A percentile compares a stretch with the other conserved stretches of the same genome.
phyloP scores from a whole-genome alignment of 2,888 invertebrate genomes.

The Hololepta plana region DNA sequence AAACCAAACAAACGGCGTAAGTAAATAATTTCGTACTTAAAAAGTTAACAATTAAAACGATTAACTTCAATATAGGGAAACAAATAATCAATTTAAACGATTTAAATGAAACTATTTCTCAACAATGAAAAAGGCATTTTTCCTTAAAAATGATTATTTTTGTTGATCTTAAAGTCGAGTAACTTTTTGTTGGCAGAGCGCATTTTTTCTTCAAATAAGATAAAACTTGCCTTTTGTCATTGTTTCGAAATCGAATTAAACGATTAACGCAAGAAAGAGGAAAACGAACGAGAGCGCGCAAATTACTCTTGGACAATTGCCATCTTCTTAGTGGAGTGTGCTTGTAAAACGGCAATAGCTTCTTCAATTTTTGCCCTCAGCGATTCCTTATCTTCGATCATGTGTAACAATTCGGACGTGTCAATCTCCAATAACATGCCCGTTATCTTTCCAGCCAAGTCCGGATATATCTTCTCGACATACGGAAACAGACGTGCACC shows the following conservation, averaged over 20 bases:
- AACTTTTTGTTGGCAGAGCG: too few species aligned
- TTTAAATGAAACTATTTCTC: too few species aligned
- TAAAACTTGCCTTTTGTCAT: too few species aligned
- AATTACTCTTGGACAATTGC: conserved; percentile 14
- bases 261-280: background rate
- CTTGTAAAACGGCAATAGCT: conserved; percentile 92
- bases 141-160: too few species aligned
- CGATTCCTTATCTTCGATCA: conserved; percentile 90
- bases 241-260: background rate
- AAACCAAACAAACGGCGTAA: too few species aligned
- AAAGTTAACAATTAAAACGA: too few species aligned
- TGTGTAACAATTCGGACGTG: conserved; percentile 89
- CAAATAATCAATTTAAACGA: too few species aligned
- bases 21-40: too few species aligned
- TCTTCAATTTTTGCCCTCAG: conserved; percentile 94
- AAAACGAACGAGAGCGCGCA: background rate
- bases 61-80: too few species aligned
- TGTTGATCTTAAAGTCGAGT: too few species aligned
- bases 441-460: conserved; percentile 92
- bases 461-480: conserved; percentile 83
- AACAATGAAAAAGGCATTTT: too few species aligned
- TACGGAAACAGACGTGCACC: conserved; percentile 94
- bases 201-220: too few species aligned
- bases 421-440: conserved; percentile 89
- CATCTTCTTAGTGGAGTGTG: conserved; percentile 56